Evolutionary conservation across 2,113 vertebrate genomes (phyloP), one percentile per base, ranked within the genome.

Genomic region (Scartelaos histophorus): DNA sequence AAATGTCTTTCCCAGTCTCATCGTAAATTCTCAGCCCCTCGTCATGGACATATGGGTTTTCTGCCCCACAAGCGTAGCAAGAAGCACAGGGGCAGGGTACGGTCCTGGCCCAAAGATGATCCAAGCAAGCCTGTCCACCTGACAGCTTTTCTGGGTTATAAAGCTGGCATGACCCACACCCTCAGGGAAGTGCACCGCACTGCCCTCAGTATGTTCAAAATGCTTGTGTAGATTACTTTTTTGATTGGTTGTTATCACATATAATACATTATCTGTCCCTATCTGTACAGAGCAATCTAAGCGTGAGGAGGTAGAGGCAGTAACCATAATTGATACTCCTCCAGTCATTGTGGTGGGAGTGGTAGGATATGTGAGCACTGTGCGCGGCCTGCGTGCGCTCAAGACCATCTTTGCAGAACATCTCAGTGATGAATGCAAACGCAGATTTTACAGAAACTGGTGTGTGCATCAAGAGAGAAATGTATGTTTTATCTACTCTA

Each of bases 381-480:
- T 95, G 13, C 94, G 92, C 0, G 98, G 98, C 60, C 92, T 99
- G 72, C 94, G 97, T 3, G 90, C 95, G 74, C 93, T 99, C 78
- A 99, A 98, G 92, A 99, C 97, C 4, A 69, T 99, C 85, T 99
- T 99, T 69, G 97, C 98, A 0, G 97, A 99, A 90, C 98, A 99
- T 64, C 94, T 99, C 82, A 98, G 98, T 0, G 97, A 99, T 0
- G 98, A 99, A 80, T 99, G 98, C 90, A 98, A 95, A 67, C 94
- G 96, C 24, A 95, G 96, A 73, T 99, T 98, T 90, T 99, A 98
- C 86, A 99, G 96, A 94, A 99, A 96, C 93, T 99, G 97, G 98
- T 98, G 82, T 92, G 93, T n/a, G 24, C 17, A 17, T 12, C 66
- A 29, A 79, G 66, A 68, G 25, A 45, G 58, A 70, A 38, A 53